Evolutionary conservation across 2,888 invertebrate species (phyloP).

Genomic region (Sinohyriopsis cumingii): DNA sequence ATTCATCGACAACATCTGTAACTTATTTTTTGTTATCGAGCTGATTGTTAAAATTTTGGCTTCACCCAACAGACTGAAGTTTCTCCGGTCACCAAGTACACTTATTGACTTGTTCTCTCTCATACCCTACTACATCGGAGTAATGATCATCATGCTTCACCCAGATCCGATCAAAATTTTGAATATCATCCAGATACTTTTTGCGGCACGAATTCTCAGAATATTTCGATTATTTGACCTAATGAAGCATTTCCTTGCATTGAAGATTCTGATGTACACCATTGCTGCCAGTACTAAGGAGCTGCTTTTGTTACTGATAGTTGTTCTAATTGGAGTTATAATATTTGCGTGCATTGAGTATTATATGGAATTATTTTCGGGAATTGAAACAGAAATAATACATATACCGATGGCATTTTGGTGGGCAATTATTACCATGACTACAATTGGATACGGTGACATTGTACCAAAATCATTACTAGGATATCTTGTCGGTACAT

Average conservation of each 20-base stretch:
- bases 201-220: slow-evolving; percentile 25
- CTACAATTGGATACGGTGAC: slow-evolving; percentile 80
- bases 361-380: slow-evolving; percentile 34
- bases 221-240: slow-evolving; percentile 33
- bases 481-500: slow-evolving; percentile 32
- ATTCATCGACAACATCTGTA: slow-evolving; percentile 32
- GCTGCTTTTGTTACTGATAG: slow-evolving; percentile 29
- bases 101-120: slow-evolving; percentile 28
- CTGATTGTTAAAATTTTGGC: slow-evolving; percentile 30
- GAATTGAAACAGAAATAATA: slow-evolving; percentile 22
- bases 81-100: slow-evolving; percentile 19
- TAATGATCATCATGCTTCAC: slow-evolving; percentile 25
- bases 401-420: slow-evolving; percentile 86
- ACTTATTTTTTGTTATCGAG: slow-evolving; percentile 31
- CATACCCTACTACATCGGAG: slow-evolving; percentile 19
- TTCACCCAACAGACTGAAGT: slow-evolving; percentile 24
- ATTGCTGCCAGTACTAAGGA: slow-evolving; percentile 37
- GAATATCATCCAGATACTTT: slow-evolving; percentile 23
- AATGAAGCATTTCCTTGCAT: slow-evolving; percentile 35
- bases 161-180: slow-evolving; percentile 23
- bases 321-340: slow-evolving; percentile 33
- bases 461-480: slow-evolving; percentile 26
- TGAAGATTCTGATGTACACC: slow-evolving; percentile 39
- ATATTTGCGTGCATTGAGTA: slow-evolving; percentile 40
- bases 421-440: slow-evolving; percentile 91